Percentiles rank a stretch among this genome's conserved stretches.
Evolutionary conservation across 2,888 invertebrate genomes (phyloP).

Genomic region (Caradrina clavipalpis): DNA sequence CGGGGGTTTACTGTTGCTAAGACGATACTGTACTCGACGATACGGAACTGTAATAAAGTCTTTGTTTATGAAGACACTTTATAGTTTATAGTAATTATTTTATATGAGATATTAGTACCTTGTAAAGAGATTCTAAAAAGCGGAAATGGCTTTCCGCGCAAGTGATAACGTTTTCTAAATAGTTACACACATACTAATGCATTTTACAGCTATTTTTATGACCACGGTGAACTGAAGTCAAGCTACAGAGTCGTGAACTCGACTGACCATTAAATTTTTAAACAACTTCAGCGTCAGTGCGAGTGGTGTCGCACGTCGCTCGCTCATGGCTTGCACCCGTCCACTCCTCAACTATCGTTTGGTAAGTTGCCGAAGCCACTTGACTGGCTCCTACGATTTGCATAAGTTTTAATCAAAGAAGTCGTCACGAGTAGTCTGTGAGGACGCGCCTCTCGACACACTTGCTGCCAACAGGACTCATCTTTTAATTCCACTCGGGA

Average conservation of each 20-base stretch:
- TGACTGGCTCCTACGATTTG: conserved; percentile 77
- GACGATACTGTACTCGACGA: neutral
- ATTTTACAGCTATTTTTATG: no score
- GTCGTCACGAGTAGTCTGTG: conserved; percentile 61
- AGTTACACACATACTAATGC: no score
- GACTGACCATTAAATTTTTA: neutral
- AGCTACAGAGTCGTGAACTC: neutral
- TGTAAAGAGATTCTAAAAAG: neutral
- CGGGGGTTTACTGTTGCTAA: neutral
- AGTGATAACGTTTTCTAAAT: neutral
- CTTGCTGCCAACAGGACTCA: conserved; percentile 56
- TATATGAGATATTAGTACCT: neutral
- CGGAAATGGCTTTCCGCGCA: no score
- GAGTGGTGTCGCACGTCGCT: neutral
- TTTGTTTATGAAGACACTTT: conserved; percentile 11
- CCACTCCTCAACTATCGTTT: conserved; percentile 61
- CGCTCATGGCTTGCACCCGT: conserved; percentile 35
- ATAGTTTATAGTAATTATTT: neutral
- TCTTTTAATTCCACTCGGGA: conserved; percentile 56
- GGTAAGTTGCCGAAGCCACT: conserved; percentile 75
- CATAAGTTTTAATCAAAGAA: conserved; percentile 88
- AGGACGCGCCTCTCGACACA: conserved; percentile 65
- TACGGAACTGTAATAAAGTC: neutral
- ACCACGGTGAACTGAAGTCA: neutral
- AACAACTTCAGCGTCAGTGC: neutral